Evolutionary conservation across 2,113 vertebrate genomes (phyloP).

Genomic region (Corvus moneduloides): DNA sequence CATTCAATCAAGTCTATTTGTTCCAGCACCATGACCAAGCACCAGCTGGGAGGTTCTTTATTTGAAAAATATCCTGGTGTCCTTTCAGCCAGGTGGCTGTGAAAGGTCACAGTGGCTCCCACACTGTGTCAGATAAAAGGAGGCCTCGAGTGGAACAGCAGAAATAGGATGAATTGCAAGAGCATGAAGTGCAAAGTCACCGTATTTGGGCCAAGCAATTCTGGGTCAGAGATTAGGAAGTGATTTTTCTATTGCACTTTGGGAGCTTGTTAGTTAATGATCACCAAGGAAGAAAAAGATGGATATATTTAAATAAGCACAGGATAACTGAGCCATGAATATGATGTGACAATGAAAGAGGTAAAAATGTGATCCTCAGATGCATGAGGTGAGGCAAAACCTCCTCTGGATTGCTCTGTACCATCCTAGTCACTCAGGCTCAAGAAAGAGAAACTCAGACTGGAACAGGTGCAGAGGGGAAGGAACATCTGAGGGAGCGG

Average conservation of each 20-base stretch:
- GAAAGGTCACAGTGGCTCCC: background rate
- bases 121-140: background rate
- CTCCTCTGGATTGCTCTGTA: background rate
- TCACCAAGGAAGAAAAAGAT: background rate
- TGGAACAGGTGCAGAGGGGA: conserved; percentile 22
- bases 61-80: background rate
- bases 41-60: background rate
- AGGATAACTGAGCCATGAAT: background rate
- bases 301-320: background rate
- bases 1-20: background rate
- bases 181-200: background rate
- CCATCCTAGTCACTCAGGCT: background rate
- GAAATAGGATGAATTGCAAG: background rate
- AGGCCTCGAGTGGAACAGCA: background rate
- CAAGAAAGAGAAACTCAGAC: background rate
- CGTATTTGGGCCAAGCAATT: background rate
- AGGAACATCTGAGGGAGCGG: background rate
- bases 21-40: background rate
- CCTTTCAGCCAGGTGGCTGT: background rate
- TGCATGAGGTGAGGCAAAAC: background rate
- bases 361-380: background rate
- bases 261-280: background rate
- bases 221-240: background rate
- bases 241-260: background rate
- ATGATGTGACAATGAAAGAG: background rate